Evolutionary conservation across 2,113 vertebrate genomes (phyloP), one percentile per base, ranked within the genome.

Genomic region (Alosa alosa): DNA sequence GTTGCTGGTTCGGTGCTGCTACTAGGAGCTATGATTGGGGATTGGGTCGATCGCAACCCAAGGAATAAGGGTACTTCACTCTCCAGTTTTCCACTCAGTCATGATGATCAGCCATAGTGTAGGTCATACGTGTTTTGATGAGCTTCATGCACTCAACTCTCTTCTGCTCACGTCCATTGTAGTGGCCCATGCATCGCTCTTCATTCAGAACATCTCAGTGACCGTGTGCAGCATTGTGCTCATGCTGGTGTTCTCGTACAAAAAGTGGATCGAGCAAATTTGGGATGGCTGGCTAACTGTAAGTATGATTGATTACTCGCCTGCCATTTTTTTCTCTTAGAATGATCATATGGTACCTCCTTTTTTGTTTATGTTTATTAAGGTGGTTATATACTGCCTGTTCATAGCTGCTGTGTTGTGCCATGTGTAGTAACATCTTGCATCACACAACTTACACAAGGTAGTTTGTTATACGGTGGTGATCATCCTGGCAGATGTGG

Each of bases 21-120:
- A 13, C 93, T 95, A 22, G 95, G 94, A n/a, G 94, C 95, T 78
- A 91, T 96, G 90, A 94, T 95, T 90, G 96, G 96, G 89, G 94
- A 96, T 86, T 96, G 94, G 94, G 93, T 95, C 4, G 93, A 96
- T 87, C 95, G 94, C 78, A 95, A 96, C 89, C 94, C 95, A 84
- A 95, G 94, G 92, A 96, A 95, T 88, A 95, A 95, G 95, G 95
- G 94, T 96, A 13, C 81, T 17, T 11, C 3, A 46, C 8, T 18
- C 64, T 68, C 8, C 64, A 68, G 64, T 31, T 31, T 68, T 68
- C 9, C 64, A 68, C n/a, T 31, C 64, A 2, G 64, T 31, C n/a
- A 31, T 31, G 64, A 68, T 9, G 64, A 31, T 6, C n/a, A 31
- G 52, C 1, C 64, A 31, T 13, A 9, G 31, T 31, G 64, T 25